These are phyloP conservation scores for Gavialis gangeticus DNA, from an alignment of 2,113 vertebrate genomes.

Conservation along the genomic window DNA sequence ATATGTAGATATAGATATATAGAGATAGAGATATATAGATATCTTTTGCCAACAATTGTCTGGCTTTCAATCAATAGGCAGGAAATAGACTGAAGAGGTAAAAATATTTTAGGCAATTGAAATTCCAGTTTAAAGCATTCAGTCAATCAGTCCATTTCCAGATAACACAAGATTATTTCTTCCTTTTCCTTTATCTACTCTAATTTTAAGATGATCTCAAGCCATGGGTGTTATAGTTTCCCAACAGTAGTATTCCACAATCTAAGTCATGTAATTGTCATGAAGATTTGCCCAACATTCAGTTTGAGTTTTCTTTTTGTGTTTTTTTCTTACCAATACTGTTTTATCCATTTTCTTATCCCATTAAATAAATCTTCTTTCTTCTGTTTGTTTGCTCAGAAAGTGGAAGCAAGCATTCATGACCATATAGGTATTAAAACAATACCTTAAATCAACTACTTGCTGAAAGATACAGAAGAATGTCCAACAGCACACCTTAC, in stretches of 20 bases:
- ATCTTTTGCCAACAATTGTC: not conserved
- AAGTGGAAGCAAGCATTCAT: not conserved
- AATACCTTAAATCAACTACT: not conserved
- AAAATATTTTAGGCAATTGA: too few species aligned
- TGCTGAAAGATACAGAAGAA: not conserved
- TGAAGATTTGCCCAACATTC: not conserved
- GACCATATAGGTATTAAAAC: not conserved
- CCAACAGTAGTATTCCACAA: not conserved
- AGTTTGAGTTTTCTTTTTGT: not conserved
- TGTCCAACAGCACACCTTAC: not conserved
- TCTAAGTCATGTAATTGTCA: not conserved
- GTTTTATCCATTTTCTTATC: not conserved
- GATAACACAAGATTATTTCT: not conserved
- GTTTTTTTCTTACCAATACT: not conserved
- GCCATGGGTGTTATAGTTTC: not conserved
- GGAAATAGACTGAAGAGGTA: too few species aligned
- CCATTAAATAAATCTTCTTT: not conserved
- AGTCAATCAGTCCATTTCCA: not conserved
- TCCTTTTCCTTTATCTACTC: not conserved
- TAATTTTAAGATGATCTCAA: not conserved
- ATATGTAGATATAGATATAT: too few species aligned
- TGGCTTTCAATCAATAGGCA: not conserved
- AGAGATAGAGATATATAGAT: not conserved
- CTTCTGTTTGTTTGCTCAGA: not conserved
- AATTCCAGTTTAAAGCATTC: not conserved